A percentile compares a stretch with the other conserved stretches of the same genome.
Conservation (phyloP, 1,140 invertebrate genomes). For the Meloidogyne exigua region DNA sequence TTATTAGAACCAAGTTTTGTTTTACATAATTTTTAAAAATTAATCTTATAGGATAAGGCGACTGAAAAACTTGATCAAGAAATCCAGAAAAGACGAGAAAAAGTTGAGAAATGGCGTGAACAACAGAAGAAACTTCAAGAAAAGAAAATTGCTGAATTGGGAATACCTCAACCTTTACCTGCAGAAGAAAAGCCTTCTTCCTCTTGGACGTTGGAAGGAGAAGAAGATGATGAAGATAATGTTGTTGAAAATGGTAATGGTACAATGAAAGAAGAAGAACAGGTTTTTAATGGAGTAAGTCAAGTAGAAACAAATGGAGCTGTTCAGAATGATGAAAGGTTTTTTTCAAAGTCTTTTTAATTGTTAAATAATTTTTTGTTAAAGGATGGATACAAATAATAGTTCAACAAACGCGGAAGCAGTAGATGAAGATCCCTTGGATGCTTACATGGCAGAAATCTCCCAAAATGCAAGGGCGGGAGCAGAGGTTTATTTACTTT, state of each 20-base stretch:
- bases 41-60: conserved; percentile 31
- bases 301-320: background rate
- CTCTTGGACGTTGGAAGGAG: conserved; percentile 47
- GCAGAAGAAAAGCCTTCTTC: conserved; percentile 52
- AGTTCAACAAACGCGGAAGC: conserved; percentile 39
- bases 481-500: background rate
- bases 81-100: conserved; percentile 90
- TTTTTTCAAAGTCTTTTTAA: conserved; percentile 60
- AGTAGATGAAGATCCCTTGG: conserved; percentile 84
- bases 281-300: conserved; percentile 76
- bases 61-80: conserved; percentile 76
- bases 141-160: conserved; percentile 24
- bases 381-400: conserved; percentile 4
- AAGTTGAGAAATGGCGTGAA: conserved; percentile 85
- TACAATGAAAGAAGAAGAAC: conserved; percentile 27
- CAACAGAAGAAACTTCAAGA: conserved; percentile 70
- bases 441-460: conserved; percentile 87
- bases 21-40: background rate
- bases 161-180: background rate
- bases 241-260: conserved; percentile 56
- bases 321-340: conserved; percentile 2
- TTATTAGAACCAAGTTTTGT: too few relatives aligned
- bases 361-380: conserved; percentile 18
- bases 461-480: conserved; percentile 28
- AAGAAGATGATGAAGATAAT: conserved; percentile 72